These are phyloP conservation scores for Camponotus fellah DNA, from an alignment of 2,888 invertebrate genomes.

Conservation along the genomic window DNA sequence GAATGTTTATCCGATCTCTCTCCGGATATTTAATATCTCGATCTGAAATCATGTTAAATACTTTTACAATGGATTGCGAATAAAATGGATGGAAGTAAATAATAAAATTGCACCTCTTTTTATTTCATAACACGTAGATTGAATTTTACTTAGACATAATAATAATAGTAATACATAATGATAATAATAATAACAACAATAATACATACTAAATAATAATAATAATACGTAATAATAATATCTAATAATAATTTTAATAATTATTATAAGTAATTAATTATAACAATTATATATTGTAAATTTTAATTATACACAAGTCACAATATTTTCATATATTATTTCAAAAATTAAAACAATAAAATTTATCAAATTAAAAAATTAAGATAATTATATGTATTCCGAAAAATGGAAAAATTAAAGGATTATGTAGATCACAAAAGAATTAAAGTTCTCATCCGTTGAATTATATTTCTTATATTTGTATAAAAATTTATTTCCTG, in stretches of 20 bases:
- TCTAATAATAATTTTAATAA: too few species aligned
- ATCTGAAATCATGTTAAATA: conserved; percentile 19
- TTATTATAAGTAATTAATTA: too few species aligned
- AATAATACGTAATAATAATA: not conserved
- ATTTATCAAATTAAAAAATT: not conserved
- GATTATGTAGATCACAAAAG: not conserved
- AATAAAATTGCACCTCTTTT: not conserved
- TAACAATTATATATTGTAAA: not conserved
- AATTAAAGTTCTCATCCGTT: not conserved
- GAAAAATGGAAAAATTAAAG: not conserved
- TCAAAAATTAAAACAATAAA: not conserved
- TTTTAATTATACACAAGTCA: not conserved
- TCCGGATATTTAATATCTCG: conserved; percentile 27
- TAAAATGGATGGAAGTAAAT: not conserved
- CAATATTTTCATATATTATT: not conserved
- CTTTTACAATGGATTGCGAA: not conserved
- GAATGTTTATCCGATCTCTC: conserved; percentile 4
- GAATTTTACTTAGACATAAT: not conserved
- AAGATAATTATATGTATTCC: not conserved
- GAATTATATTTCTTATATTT: not conserved
- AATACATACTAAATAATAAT: too few species aligned
- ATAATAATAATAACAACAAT: not conserved
- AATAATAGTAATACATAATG: too few species aligned
- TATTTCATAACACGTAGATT: conserved; percentile 6
- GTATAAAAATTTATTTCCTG: not conserved